Base-by-base conservation (phyloP, 2,888 invertebrate genomes). In the Leptothorax acervorum region DNA sequence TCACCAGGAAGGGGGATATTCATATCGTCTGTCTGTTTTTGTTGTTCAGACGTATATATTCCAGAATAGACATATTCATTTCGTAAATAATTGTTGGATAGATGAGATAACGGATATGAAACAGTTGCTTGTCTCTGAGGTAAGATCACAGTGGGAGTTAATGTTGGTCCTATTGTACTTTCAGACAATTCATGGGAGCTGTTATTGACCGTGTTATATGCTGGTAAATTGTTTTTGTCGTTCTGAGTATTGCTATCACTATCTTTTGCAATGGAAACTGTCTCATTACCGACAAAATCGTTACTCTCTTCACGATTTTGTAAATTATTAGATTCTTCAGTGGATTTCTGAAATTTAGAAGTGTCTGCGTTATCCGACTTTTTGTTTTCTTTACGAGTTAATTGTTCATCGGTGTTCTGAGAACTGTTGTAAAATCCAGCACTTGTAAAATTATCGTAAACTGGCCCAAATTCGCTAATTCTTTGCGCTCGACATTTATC, bases 391-490 rank as follows among this genome's bases (percentile, higher is more conserved):
- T 85, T 62, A 75, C 18, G 3, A 23, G 48, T 57, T 73, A 15
- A 48, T 6, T 55, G 31, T 3, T 60, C 48, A 1, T 57, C 45
- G 48, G 55, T 55, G 28, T 4, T 31, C 28, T n/a, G 48, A 60
- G 28, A 73, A 11, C 18, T 45, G n/a, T 76, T 70, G 15, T 91
- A 84, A 74, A 87, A 89, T 11, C 90, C 91, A 35, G 86, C 90
- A 75, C 88, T 91, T 11, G 89, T 88, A 65, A 93, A 93, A 81
- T 93, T 92, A 42, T 91, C 86, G 83, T 94, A 94, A 45, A 87
- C 83, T 18, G 98, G 98, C 0, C 98, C 98, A 95, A 99, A 99
- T 94, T 98, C 98, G 0, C 96, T 92, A 39, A 95, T 95, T 87
- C 98, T 96, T 92, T 97, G 97, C 76, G 95, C 95, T 87, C 99